These are phyloP conservation scores for Drosophila lini DNA, from an alignment of 1,140 invertebrate genomes.

Conservation along the genomic window DNA sequence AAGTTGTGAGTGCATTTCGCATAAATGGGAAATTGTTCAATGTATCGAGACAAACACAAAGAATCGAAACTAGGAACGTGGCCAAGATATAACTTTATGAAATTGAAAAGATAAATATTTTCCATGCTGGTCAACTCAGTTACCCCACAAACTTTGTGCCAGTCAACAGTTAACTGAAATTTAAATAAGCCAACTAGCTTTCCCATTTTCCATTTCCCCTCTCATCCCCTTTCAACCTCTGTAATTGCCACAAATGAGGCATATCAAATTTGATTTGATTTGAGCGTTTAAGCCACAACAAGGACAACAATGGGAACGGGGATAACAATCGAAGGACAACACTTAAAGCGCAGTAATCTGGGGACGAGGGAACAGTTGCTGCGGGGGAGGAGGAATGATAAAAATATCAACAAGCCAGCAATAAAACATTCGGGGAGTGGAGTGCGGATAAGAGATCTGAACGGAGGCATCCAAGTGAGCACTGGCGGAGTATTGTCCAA, in stretches of 20 bases:
- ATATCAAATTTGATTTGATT: conserved; percentile 65
- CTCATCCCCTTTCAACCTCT: not conserved
- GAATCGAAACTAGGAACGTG: conserved; percentile 34
- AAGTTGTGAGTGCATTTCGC: conserved; percentile 72
- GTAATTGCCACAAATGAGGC: conserved; percentile 67
- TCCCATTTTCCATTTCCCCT: not conserved
- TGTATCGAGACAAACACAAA: conserved; percentile 57
- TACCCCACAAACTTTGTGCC: conserved; percentile 9
- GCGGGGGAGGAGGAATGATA: conserved; percentile 32
- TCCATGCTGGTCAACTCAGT: conserved; percentile 50
- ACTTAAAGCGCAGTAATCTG: conserved; percentile 53
- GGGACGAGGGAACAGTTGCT: not conserved
- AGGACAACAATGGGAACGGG: conserved; percentile 19
- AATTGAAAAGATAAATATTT: conserved; percentile 71
- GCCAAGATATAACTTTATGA: conserved; percentile 48
- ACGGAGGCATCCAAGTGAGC: conserved; percentile 60
- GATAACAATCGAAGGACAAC: conserved; percentile 41
- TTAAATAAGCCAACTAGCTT: conserved; percentile 27
- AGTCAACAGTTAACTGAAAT: conserved; percentile 14
- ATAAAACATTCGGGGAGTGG: conserved; percentile 62
- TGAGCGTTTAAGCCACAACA: conserved; percentile 45
- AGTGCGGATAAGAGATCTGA: conserved; percentile 20
- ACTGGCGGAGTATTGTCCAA: conserved; percentile 62
- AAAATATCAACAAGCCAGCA: conserved; percentile 71
- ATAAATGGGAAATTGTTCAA: conserved; percentile 76